Evolutionary conservation across 2,797 vertebrate genomes (phyloP), one percentile per base, ranked within the genome.

Genomic region (Schizopygopsis pylzovi): DNA sequence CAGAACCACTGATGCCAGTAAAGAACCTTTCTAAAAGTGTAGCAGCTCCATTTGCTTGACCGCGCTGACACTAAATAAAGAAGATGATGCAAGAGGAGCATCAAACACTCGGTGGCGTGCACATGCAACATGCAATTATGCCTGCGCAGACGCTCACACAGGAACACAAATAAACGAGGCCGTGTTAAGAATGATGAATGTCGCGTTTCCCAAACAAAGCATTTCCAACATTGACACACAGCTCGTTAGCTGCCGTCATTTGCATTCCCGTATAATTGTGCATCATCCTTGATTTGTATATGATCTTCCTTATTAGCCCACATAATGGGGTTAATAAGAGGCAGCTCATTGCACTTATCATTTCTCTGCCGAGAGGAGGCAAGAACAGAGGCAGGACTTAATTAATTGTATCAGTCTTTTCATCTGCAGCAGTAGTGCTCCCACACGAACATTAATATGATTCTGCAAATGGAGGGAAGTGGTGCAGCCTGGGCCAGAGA

Each of bases 391-490:
- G 95, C 90, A 82, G 89, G 87, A 90, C 95, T 96, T 97, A 97
- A 98, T 98, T 97, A 97, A 97, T 96, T 95, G 95, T 96, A 96
- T 97, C 95, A 94, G 95, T 93, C 93, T 96, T 96, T 96, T 96
- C 96, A 96, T 96, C 95, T 95, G 93, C 93, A 90, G 87, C 89
- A 92, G 91, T 93, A 92, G 93, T 94, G 95, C 93, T 94, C 92
- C 92, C 94, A 95, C 95, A 95, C 93, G 93, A 95, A 98, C 95
- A 97, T 96, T 96, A 96, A 97, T 95, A 95, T 96, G 95, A 97
- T 97, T 96, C 94, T 96, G 95, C 96, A 97, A 98, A 98, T 98
- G 96, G 96, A 97, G 95, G 95, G 95, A 95, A 95, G 96, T 96
- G 96, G 96, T 96, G 73, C 96, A 97, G 96, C 95, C 94, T 91